Percentiles rank a stretch among this genome's conserved stretches.
Evolutionary conservation across 35 echinoderm and acorn worm species (phyloP).

Genomic region (Amphiura filiformis): DNA sequence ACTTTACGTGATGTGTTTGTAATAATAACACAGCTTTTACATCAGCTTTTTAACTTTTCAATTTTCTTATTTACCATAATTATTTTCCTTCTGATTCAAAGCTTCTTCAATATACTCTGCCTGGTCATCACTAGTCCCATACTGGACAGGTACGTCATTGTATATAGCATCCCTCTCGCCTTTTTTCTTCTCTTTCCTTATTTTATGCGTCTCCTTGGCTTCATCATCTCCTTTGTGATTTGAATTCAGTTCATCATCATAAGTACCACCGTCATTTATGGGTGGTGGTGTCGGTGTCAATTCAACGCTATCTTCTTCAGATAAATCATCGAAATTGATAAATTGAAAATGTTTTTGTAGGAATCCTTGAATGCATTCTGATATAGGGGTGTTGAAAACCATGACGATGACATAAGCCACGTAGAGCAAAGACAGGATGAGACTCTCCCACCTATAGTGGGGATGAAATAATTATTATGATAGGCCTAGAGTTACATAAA

Average conservation of each 20-base stretch:
- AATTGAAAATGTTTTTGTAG: neutral
- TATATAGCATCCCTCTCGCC: neutral
- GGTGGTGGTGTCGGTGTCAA: neutral
- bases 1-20: too few relatives aligned
- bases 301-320: neutral
- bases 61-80: neutral
- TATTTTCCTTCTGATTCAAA: neutral
- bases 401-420: slow-evolving; percentile 39
- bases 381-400: slow-evolving; percentile 44
- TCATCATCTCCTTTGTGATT: neutral
- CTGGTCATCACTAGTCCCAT: neutral
- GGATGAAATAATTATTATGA: too few relatives aligned
- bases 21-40: too few relatives aligned
- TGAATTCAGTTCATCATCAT: neutral
- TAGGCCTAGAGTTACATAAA: too few relatives aligned
- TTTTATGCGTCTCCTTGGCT: too few relatives aligned
- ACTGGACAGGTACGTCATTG: neutral
- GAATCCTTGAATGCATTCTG: neutral
- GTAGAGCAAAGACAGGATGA: slow-evolving; percentile 39
- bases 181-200: neutral
- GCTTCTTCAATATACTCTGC: neutral
- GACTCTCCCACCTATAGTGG: slow-evolving; percentile 63
- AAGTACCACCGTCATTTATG: neutral
- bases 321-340: too few relatives aligned
- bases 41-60: too few relatives aligned